Percentiles rank a stretch among this genome's conserved stretches.
Conservation (phyloP, 1,140 invertebrate species). For the Neotoxoptera formosana region DNA sequence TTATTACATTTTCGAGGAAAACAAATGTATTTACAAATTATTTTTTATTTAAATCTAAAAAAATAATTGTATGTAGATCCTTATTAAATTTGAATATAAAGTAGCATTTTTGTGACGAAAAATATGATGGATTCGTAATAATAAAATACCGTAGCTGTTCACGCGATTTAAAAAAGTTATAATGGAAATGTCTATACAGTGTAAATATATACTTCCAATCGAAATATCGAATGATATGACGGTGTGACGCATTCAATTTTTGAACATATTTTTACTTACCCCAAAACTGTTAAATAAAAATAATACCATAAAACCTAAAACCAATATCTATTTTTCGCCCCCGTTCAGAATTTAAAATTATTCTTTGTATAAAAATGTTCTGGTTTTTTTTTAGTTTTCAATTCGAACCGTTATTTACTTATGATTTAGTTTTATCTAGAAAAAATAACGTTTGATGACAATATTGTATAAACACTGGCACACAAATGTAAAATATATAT, state of each 20-base stretch:
- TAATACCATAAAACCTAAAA: slow-evolving; percentile 8
- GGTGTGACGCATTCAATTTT: not conserved
- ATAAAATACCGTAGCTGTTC: not conserved
- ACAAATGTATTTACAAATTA: not conserved
- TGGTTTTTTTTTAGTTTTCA: not conserved
- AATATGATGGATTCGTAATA: not conserved
- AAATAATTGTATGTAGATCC: not conserved
- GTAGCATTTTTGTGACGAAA: not conserved
- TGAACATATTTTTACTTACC: not conserved
- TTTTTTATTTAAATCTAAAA: not conserved
- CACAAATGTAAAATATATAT: not conserved
- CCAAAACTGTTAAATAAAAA: not conserved
- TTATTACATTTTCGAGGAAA: not conserved
- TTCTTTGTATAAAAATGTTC: not conserved
- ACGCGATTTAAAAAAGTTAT: too few species aligned
- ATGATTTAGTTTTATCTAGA: not conserved
- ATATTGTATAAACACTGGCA: not conserved
- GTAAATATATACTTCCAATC: not conserved
- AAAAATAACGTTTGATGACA: not conserved
- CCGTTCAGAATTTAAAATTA: not conserved
- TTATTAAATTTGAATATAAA: not conserved
- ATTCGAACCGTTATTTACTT: not conserved
- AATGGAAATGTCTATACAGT: not conserved
- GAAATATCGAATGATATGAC: not conserved
- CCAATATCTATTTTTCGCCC: not conserved